Conservation (phyloP, 2,113 vertebrate species). For the Alosa alosa region DNA sequence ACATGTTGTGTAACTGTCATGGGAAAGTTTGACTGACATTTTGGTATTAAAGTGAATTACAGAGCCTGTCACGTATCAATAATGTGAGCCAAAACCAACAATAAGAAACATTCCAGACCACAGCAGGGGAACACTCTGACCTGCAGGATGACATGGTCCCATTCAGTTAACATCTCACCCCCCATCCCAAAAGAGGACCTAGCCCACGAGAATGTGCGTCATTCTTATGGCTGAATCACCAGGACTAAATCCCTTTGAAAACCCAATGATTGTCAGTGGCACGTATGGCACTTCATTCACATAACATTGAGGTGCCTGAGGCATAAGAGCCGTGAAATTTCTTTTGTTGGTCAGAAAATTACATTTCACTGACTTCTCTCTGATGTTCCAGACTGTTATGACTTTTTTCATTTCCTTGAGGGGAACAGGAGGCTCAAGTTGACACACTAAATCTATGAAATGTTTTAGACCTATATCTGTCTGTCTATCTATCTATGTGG, state of each 20-base stretch:
- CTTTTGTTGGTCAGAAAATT: not conserved
- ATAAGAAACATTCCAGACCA: slow-evolving; percentile 5
- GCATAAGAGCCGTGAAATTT: not conserved
- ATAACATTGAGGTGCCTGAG: not conserved
- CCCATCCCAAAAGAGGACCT: not conserved
- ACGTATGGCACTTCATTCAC: slow-evolving; percentile 1
- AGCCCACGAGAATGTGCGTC: not conserved
- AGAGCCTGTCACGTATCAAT: not conserved
- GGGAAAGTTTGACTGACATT: not conserved
- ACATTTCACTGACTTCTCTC: not conserved
- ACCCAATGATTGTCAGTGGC: not conserved
- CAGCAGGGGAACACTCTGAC: slow-evolving; percentile 3
- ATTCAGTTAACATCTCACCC: not conserved
- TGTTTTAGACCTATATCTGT: not conserved
- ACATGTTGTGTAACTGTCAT: not conserved
- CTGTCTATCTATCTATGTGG: not conserved
- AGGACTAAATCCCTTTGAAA: not conserved
- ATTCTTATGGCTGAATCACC: not conserved
- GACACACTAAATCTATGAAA: not conserved
- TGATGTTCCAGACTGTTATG: slow-evolving; percentile 11
- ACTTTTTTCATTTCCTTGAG: not conserved
- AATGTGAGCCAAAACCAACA: slow-evolving; percentile 8
- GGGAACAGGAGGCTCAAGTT: not conserved
- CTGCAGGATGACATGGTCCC: not conserved
- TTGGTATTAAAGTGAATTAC: not conserved